These are phyloP conservation scores for Dioctria rufipes DNA, from an alignment of 2,888 invertebrate species.

Conservation along the genomic window DNA sequence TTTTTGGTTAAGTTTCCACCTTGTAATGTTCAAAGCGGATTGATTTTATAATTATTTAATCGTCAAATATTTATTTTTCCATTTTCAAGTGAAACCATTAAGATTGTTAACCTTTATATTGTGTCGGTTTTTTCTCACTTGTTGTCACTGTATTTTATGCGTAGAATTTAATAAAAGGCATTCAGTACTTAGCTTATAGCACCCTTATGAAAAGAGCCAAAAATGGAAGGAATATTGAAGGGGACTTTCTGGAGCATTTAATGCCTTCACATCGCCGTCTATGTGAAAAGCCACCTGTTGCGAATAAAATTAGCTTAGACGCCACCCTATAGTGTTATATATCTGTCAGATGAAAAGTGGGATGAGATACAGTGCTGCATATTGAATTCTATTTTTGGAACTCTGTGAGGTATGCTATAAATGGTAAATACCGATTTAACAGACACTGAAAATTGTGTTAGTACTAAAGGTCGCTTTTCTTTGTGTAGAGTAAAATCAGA, in stretches of 20 bases:
- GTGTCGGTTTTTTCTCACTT: neutral
- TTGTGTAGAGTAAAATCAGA: neutral
- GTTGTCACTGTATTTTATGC: neutral
- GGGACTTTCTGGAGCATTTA: neutral
- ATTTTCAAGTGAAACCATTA: neutral
- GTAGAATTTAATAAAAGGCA: slow-evolving; percentile 8
- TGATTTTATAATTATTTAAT: no score
- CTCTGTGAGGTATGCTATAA: neutral
- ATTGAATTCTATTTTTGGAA: slow-evolving; percentile 46
- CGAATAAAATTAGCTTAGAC: slow-evolving; percentile 37
- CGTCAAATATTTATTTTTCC: no score
- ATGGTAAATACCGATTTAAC: neutral
- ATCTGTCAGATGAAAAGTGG: slow-evolving; percentile 10
- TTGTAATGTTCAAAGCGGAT: no score
- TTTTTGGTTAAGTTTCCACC: no score
- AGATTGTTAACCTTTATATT: neutral
- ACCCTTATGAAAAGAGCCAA: neutral
- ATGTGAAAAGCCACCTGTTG: slow-evolving; percentile 45
- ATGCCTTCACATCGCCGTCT: neutral
- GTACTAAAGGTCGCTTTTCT: neutral
- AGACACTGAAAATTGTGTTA: slow-evolving; percentile 7
- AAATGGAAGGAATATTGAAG: no score
- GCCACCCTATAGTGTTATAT: slow-evolving; percentile 13
- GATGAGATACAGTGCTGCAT: slow-evolving; percentile 4
- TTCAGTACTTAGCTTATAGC: neutral